Evolutionary conservation across 2,888 invertebrate species (phyloP).

Genomic region (Platerodrilus igneus): DNA sequence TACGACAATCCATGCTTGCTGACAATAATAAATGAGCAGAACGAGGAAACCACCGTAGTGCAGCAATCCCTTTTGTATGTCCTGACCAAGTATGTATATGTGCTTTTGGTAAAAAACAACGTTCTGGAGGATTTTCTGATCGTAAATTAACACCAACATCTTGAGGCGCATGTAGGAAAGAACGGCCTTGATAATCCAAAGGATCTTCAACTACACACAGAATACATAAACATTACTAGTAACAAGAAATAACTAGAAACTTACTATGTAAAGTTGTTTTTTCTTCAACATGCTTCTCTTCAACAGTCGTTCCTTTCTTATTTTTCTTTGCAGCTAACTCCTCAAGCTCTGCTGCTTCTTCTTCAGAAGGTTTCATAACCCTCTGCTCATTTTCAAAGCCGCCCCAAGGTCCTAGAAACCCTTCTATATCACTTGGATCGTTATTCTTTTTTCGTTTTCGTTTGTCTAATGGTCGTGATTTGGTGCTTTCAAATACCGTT

Average conservation of each 20-base stretch:
- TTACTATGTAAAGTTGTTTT: constrained; percentile 90
- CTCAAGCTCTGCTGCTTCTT: constrained; percentile 90
- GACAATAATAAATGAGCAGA: constrained; percentile 94
- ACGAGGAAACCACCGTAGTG: constrained; percentile 90
- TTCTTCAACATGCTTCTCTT: constrained; percentile 91
- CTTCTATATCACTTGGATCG: constrained; percentile 86
- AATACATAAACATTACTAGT: constrained; percentile 4
- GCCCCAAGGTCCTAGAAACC: constrained; percentile 98
- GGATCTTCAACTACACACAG: constrained; percentile 74
- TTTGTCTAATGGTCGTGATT: constrained; percentile 67
- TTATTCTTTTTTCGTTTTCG: constrained; percentile 85
- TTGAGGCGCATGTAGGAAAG: constrained; percentile 88
- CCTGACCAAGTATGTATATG: constrained; percentile 96
- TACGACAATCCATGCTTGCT: constrained; percentile 93
- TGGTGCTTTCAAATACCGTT: constrained; percentile 86
- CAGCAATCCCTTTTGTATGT: constrained; percentile 93
- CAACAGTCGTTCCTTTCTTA: constrained; percentile 79
- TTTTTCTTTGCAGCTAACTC: constrained; percentile 90
- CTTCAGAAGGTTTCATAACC: constrained; percentile 85
- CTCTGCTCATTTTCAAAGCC: constrained; percentile 86
- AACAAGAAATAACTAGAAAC: constrained; percentile 33
- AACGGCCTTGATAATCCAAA: constrained; percentile 94
- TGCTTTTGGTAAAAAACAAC: constrained; percentile 94
- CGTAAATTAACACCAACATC: constrained; percentile 87
- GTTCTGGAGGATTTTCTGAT: constrained; percentile 83